Conservation (phyloP, 2,797 vertebrate species). For the Thalassophryne amazonica region DNA sequence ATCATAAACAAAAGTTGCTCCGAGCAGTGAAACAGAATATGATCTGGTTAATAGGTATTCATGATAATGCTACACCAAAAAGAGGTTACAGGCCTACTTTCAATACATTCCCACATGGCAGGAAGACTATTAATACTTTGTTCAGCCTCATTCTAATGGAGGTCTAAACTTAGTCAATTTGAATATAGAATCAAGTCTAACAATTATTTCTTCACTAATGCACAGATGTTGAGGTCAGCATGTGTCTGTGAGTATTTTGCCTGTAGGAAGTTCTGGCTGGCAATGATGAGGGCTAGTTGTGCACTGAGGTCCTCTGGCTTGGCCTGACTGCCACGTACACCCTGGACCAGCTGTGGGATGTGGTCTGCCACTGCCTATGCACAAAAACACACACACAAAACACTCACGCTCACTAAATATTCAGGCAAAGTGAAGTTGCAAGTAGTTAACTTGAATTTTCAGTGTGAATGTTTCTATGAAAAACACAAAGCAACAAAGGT, state of each 20-base stretch:
- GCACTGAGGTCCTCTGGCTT: conserved; percentile 93
- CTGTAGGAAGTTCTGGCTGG: conserved; percentile 98
- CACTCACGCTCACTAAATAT: background rate
- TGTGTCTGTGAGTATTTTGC: conserved; percentile 42
- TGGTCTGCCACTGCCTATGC: conserved; percentile 91
- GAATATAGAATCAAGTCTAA: conserved; percentile 17
- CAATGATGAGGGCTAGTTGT: conserved; percentile 93
- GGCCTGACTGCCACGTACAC: conserved; percentile 92
- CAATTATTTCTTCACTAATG: background rate
- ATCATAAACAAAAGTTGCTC: background rate
- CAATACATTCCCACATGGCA: conserved; percentile 32
- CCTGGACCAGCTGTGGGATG: conserved; percentile 97
- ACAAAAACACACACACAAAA: background rate
- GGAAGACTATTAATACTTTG: conserved; percentile 53
- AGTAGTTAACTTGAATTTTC: background rate
- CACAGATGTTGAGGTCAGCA: background rate
- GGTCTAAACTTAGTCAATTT: conserved; percentile 13
- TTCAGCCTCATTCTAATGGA: conserved; percentile 47
- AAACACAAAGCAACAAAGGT: background rate
- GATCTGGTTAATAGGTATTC: background rate
- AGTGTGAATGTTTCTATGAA: background rate
- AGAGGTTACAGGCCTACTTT: conserved; percentile 53
- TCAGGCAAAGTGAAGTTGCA: background rate
- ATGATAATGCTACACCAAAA: conserved; percentile 21
- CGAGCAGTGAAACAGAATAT: background rate